Evolutionary conservation across 1,140 invertebrate species (phyloP), one percentile per base, ranked within the genome.

Genomic region (Caerostris extrusa): DNA sequence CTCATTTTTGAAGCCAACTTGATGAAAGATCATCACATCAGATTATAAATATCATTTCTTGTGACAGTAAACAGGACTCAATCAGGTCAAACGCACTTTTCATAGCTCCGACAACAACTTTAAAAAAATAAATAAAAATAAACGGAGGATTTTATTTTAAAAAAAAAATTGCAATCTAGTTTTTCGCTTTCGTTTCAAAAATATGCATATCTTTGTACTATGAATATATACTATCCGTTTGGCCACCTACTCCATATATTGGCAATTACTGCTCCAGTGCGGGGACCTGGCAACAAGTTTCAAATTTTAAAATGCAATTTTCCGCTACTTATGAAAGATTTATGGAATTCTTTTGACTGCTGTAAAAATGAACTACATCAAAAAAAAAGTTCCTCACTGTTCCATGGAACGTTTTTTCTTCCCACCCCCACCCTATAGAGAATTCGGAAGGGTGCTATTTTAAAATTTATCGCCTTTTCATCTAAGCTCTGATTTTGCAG

Each of bases 271-370:
- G 67, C 55, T 50, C 17, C 81, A 55, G 34, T 50, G 5, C 19
- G 19, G 50, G 50, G 57, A 85, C 60, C 77, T 87, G 91, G 91
- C 91, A 93, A 71, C 61, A 87, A 93, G 91, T 93, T 93, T 77
- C 83, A 87, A 93, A 87, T 71, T 87, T 93, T 93, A 87, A 86
- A 87, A 93, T 64, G 83, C 82, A 86, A 93, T 87, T 93, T 87
- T 93, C 67, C 82, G 55, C 82, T 93, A 71, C 83, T 93, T 87
- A 93, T 93, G 56, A 93, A 93, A 93, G 91, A 93, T 93, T 93
- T 93, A 93, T 93, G 53, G 91, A 81, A 55, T 91, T 83, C 57
- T 91, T 91, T 83, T 90, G 50, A 50, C 55, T 90, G 64, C 88
- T 55, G 67, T 90, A 57, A 90, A 90, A 58, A 85, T 88, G 50